Evolutionary conservation across 2,888 invertebrate species (phyloP).

Genomic region (Euproctis similis): DNA sequence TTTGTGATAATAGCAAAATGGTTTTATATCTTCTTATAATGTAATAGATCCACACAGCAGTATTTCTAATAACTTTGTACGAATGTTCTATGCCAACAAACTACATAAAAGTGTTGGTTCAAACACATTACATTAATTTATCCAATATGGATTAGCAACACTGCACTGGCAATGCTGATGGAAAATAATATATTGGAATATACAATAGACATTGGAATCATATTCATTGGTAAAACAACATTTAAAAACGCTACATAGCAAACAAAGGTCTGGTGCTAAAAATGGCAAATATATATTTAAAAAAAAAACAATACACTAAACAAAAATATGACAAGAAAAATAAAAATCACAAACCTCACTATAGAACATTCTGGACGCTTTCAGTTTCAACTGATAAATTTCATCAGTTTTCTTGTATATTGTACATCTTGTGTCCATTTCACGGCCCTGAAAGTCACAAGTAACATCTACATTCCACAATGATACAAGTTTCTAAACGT

Average conservation of each 20-base stretch:
- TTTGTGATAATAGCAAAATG: no score
- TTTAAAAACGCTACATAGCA: no score
- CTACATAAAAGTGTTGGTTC: slow-evolving; percentile 29
- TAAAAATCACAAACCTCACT: slow-evolving; percentile 80
- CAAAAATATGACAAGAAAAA: no score
- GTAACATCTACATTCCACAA: no score
- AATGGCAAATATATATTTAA: no score
- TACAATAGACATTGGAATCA: no score
- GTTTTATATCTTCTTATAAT: no score
- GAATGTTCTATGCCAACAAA: slow-evolving; percentile 40
- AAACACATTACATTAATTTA: slow-evolving; percentile 39
- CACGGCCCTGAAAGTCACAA: slow-evolving; percentile 86
- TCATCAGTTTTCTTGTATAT: slow-evolving; percentile 99
- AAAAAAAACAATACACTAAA: no score
- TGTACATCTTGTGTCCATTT: slow-evolving; percentile 95
- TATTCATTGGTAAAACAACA: no score
- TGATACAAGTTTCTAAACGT: no score
- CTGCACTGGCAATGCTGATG: slow-evolving; percentile 5
- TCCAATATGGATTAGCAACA: slow-evolving; percentile 22
- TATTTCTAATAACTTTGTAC: slow-evolving; percentile 21
- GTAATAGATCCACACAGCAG: no score
- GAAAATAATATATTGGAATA: not conserved
- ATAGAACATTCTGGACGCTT: slow-evolving; percentile 94
- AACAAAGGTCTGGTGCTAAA: no score
- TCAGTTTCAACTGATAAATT: slow-evolving; percentile 96